Percentiles rank a stretch among this genome's conserved stretches.
These are phyloP conservation scores for Ursus arctos DNA, from an alignment of 2,113 vertebrate genomes.

Conservation along the genomic window DNA sequence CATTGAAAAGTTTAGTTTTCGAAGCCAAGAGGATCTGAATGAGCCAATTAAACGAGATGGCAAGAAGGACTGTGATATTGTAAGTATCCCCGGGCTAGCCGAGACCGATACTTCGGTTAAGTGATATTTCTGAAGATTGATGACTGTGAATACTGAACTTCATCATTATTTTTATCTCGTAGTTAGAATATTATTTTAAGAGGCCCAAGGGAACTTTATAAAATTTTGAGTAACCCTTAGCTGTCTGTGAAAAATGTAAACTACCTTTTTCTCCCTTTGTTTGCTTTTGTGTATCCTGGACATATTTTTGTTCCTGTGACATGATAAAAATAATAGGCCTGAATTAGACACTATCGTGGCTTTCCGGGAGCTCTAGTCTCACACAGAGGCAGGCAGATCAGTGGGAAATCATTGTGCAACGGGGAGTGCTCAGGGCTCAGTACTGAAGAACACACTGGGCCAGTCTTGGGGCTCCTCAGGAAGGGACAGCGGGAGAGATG, in stretches of 20 bases:
- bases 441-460: background rate
- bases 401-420: fast-evolving
- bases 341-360: background rate
- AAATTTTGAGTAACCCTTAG: background rate
- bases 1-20: slow-evolving; percentile 99
- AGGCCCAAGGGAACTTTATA: background rate
- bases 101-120: fast-evolving
- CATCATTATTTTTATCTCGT: background rate
- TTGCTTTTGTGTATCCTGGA: background rate
- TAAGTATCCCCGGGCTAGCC: slow-evolving; percentile 85
- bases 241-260: background rate
- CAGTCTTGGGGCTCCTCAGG: background rate
- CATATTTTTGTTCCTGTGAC: background rate
- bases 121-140: background rate
- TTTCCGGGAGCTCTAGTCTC: background rate
- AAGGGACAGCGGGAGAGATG: background rate
- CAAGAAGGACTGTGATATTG: slow-evolving; percentile 95
- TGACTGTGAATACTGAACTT: background rate
- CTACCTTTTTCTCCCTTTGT: background rate
- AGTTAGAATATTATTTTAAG: background rate
- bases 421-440: fast-evolving
- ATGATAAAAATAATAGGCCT: background rate
- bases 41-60: slow-evolving; percentile 96
- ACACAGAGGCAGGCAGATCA: background rate
- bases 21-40: slow-evolving; percentile 98